These are phyloP conservation scores for Drosophila acutilabella DNA, from an alignment of 2,888 invertebrate species.

Conservation along the genomic window DNA sequence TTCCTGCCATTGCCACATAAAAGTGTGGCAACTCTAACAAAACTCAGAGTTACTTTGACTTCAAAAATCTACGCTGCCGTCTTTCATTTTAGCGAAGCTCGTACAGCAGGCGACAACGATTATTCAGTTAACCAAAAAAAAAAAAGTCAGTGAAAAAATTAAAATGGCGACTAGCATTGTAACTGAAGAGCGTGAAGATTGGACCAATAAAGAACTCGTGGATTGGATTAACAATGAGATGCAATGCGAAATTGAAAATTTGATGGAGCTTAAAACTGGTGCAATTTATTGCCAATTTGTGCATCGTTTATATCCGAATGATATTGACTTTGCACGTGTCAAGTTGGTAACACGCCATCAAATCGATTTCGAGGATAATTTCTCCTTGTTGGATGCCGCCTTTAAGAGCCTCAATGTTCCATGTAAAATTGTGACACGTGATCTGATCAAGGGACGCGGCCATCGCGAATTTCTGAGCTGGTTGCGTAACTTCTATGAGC, in stretches of 20 bases:
- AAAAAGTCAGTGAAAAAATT: neutral
- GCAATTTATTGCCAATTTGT: slow-evolving; percentile 4
- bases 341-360: neutral
- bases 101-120: no score
- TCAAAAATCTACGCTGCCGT: no score
- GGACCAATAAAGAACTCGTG: neutral
- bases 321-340: neutral
- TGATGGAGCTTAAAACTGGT: neutral
- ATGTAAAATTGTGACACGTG: neutral
- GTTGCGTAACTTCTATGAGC: neutral
- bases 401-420: neutral
- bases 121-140: neutral
- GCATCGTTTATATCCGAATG: neutral
- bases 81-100: no score
- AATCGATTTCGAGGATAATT: neutral
- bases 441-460: neutral
- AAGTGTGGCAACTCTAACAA: no score
- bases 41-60: no score
- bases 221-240: neutral
- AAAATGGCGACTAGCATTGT: neutral
- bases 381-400: neutral
- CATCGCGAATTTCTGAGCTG: neutral
- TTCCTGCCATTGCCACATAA: no score
- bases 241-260: neutral
- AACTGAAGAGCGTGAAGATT: neutral